Evolutionary conservation across 2,113 vertebrate species (phyloP).

Genomic region (Pavo muticus): DNA sequence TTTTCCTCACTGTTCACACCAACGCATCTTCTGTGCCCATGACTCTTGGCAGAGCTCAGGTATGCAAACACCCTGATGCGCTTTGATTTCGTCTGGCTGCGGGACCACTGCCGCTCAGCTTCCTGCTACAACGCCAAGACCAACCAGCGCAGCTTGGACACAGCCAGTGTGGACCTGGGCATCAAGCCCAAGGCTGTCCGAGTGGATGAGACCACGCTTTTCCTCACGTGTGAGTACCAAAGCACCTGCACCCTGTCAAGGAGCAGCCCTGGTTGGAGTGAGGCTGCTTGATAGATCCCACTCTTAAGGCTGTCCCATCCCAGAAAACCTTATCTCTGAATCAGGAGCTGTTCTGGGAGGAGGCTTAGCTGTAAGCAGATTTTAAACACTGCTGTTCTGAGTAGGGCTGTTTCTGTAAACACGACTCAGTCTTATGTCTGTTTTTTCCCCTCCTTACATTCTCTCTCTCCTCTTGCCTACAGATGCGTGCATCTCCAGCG

Average conservation of each 20-base stretch:
- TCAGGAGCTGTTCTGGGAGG: neutral
- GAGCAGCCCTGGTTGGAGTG: neutral
- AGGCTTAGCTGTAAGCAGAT: neutral
- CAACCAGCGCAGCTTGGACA: conserved; percentile 90
- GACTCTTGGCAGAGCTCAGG: conserved; percentile 78
- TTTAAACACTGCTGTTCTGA: neutral
- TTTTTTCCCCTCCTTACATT: neutral
- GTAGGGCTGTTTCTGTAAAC: neutral
- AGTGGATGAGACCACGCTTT: conserved; percentile 80
- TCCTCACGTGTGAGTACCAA: conserved; percentile 87
- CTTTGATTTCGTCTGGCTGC: conserved; percentile 92
- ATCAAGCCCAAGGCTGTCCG: conserved; percentile 82
- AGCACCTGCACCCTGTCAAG: accelerated
- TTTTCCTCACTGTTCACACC: neutral
- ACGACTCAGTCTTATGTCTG: neutral
- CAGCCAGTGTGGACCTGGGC: conserved; percentile 84
- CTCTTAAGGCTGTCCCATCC: no score
- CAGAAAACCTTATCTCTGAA: neutral
- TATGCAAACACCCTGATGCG: conserved; percentile 79
- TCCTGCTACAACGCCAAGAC: conserved; percentile 89
- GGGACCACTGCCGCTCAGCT: conserved; percentile 91
- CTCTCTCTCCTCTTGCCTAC: neutral
- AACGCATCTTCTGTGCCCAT: neutral
- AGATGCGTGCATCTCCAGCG: neutral
- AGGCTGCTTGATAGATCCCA: accelerated